phyloP scores from a whole-genome alignment of 1,140 invertebrate species.

The Agrilus planipennis region DNA sequence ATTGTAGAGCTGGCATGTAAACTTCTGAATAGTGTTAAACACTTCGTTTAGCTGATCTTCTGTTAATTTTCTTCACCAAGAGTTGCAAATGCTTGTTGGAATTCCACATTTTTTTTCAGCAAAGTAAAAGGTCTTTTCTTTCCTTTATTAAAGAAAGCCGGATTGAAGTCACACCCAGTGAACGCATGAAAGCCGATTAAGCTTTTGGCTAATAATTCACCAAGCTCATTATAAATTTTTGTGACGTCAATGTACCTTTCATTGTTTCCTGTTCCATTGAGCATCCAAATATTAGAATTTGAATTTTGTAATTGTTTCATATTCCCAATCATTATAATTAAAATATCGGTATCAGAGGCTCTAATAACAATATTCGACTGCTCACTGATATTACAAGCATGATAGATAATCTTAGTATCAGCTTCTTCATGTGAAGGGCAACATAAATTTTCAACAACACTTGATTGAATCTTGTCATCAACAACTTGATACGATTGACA shows the following conservation, averaged over 20 bases:
- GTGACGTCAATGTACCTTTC: conserved; percentile 20
- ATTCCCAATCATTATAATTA: conserved; percentile 25
- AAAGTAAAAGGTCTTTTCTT: conserved; percentile 11
- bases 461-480: conserved; percentile 8
- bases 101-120: conserved; percentile 8
- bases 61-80: background rate
- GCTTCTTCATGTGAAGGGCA: conserved; percentile 27
- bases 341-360: conserved; percentile 27
- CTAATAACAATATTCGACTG: conserved; percentile 17
- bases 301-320: conserved; percentile 18
- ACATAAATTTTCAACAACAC: conserved; percentile 13
- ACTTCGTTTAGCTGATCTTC: background rate
- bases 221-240: conserved; percentile 17
- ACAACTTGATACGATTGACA: conserved; percentile 11
- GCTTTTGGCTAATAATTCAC: background rate
- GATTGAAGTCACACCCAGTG: conserved; percentile 34
- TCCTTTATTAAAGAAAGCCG: conserved; percentile 25
- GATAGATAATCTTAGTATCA: conserved; percentile 24
- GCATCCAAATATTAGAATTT: conserved; percentile 16
- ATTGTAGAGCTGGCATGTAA: conserved; percentile 13
- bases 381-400: conserved; percentile 15
- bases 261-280: conserved; percentile 19
- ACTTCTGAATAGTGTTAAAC: background rate
- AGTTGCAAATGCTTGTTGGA: conserved; percentile 12
- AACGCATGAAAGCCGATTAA: conserved; percentile 30